Evolutionary conservation across 2,797 vertebrate species (phyloP).

Genomic region (Poeciliopsis infans): DNA sequence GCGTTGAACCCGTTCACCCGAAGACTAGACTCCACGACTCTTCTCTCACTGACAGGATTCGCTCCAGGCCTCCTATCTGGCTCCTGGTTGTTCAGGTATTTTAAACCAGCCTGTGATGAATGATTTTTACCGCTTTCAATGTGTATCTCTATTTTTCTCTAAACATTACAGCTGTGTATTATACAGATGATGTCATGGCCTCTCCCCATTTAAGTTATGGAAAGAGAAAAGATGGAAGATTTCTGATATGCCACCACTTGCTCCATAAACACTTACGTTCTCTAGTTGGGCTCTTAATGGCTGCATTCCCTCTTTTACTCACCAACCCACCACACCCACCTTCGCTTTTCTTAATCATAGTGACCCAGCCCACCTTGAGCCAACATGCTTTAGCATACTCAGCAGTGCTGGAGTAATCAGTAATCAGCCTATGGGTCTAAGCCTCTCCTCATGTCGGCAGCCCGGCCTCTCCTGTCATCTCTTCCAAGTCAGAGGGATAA

Average conservation of each 20-base stretch:
- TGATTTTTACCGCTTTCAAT: background rate
- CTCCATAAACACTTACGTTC: constrained; percentile 57
- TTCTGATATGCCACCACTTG: constrained; percentile 30
- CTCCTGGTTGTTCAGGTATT: constrained; percentile 8
- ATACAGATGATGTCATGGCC: background rate
- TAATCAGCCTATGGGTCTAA: constrained; percentile 78
- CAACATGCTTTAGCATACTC: constrained; percentile 71
- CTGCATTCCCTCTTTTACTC: constrained; percentile 44
- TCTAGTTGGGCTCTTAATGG: constrained; percentile 52
- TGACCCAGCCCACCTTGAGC: constrained; percentile 78
- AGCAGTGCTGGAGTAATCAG: constrained; percentile 76
- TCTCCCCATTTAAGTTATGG: background rate
- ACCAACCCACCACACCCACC: constrained; percentile 47
- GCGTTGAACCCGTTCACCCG: constrained; percentile 41
- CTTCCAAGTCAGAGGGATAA: constrained; percentile 41
- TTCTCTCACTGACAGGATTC: constrained; percentile 27
- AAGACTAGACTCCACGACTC: constrained; percentile 34
- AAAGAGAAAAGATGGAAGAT: constrained; percentile 15
- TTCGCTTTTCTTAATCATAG: constrained; percentile 62
- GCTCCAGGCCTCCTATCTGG: constrained; percentile 16
- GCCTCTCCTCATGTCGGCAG: constrained; percentile 51
- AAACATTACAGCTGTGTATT: background rate
- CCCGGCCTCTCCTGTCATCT: constrained; percentile 42
- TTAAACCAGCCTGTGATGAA: constrained; percentile 37
- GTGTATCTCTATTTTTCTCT: background rate